Base-by-base conservation (phyloP, 2,797 vertebrate species). In the Ctenopoma kingsleyae region DNA sequence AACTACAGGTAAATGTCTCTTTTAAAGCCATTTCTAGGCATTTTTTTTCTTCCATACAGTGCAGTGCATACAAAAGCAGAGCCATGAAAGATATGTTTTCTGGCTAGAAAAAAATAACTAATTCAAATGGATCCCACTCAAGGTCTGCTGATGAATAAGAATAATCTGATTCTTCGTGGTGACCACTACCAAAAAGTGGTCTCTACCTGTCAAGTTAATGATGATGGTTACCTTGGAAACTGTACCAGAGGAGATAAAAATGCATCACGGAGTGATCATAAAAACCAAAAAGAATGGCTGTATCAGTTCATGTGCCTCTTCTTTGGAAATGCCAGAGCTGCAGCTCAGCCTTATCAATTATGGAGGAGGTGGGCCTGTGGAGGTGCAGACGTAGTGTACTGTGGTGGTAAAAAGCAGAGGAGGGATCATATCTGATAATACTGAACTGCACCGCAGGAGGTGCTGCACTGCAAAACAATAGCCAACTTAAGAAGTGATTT, bases 321-420 rank as follows among this genome's bases (percentile, higher is more conserved):
- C 70, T 87, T 89, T 83, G 82, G 71, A 89, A 92, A 93, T 91
- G 88, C 85, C 86, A 91, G 30, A 74, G 80, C 80, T 16, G 60
- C 81, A 86, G 90, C 84, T 86, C 71, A 55, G 82, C 54, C 81
- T 90, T 82, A 92, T 93, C 83, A 89, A 92, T 91, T 87, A 91
- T 93, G 85, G 77, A 92, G 65, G 71, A 86, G 81, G 68, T 53
- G 79, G 76, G 85, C 76, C 83, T 52, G 78, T 80, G 82, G 83
- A 84, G 71, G 69, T 82, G 75, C 52, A 66, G 70, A 57, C 69
- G 76, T 62, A 73, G 63, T 53, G 67, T 58, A 68, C 65, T 58
- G 81, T 46, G 8, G 55, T 57, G 77, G 84, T 68, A 84, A 81
- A 83, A 86, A 40, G 41, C 63, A 70, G 73, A 70, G 75, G 50